Base-by-base conservation (phyloP, 2,113 vertebrate species). In the Delphinapterus leucas region DNA sequence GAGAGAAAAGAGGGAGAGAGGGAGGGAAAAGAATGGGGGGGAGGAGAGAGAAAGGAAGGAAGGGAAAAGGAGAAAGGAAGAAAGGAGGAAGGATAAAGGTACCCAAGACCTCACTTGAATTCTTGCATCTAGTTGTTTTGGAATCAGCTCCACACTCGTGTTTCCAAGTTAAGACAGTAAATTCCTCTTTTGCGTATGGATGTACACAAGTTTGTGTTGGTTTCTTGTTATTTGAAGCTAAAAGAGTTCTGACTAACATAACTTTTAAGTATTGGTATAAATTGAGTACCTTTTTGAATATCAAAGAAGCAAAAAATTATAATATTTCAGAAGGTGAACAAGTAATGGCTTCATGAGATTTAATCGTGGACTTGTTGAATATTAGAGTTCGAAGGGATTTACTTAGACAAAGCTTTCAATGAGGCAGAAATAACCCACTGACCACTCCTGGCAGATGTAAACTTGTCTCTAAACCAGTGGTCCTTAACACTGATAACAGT, bases 261-360 rank as follows among this genome's bases (percentile, higher is more conserved):
- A 38, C 38, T 92, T 65, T 92, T 80, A 17, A 96, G 55, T 79
- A 80, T 36, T 26, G 23, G 1, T 68, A 79, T 31, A 63, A 77
- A 67, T 44, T 65, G 81, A 93, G n/a, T 25, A 61, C 71, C 20
- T 95, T 90, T 67, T 65, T 80, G 21, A 80, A 73, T 83, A 92
- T 53, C 8, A 53, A 87, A 83, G 60, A 61, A 93, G 9, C 58
- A 41, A 49, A 63, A 53, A 23, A 17, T 15, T 21, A 12, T 25
- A 77, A 28, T 41, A 23, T 47, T 91, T 91, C 82, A 90, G 82
- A 87, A 70, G 49, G 36, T 23, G 7, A 83, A 70, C 31, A 41
- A n/a, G 36, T 33, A 70, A 47, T 9, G 36, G 53, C 25, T 67
- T n/a, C 36, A 20, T 63, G 60, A 88, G 28, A 55, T 84, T 55